Conservation (phyloP, 2,113 vertebrate genomes). For the Podocnemis expansa region DNA sequence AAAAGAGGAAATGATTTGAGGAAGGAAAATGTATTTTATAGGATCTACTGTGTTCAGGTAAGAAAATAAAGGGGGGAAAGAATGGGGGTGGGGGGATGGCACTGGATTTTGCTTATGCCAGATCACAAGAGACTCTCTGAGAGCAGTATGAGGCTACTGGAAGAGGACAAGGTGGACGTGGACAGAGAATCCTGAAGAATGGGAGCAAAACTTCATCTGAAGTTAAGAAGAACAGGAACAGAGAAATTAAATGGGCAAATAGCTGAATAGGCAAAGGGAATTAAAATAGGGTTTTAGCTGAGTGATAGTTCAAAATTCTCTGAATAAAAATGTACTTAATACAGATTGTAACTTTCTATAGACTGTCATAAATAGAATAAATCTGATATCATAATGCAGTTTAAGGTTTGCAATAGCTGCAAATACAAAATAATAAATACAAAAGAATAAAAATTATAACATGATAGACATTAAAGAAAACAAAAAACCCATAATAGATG, state of each 20-base stretch:
- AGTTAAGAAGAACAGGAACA: neutral
- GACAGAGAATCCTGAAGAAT: neutral
- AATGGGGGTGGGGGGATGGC: too few relatives aligned
- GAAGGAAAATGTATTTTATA: neutral
- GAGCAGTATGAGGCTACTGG: neutral
- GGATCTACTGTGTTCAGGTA: neutral
- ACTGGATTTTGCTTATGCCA: rapidly evolving
- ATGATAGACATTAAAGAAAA: neutral
- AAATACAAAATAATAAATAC: too few relatives aligned
- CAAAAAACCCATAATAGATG: rapidly evolving
- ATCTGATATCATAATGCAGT: neutral
- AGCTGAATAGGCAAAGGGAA: neutral
- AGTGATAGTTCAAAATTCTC: neutral
- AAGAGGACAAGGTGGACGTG: neutral
- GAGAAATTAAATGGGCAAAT: neutral
- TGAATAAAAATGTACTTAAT: neutral
- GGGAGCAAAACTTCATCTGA: neutral
- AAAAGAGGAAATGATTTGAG: neutral
- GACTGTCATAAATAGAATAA: neutral
- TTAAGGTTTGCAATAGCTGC: neutral
- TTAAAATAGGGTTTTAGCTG: neutral
- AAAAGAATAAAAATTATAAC: neutral
- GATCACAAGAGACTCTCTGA: neutral
- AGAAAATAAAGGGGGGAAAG: neutral
- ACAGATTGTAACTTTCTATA: neutral